These are phyloP conservation scores for Tachuris rubrigastra DNA, from an alignment of 2,113 vertebrate genomes.

Conservation along the genomic window DNA sequence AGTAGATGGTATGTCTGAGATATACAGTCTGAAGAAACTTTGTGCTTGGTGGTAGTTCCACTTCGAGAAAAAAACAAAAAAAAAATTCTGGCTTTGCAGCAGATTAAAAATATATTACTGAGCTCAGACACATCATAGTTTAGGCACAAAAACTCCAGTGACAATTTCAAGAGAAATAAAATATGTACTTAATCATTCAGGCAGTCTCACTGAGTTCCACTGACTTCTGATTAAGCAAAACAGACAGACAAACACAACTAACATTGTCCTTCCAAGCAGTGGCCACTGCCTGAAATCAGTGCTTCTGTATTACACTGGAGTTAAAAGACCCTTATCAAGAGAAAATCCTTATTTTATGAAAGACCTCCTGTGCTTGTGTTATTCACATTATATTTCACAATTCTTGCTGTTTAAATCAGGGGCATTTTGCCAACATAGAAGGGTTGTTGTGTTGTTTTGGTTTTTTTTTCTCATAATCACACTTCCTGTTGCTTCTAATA, in stretches of 20 bases:
- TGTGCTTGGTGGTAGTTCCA: background rate
- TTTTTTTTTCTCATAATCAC: background rate
- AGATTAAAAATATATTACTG: background rate
- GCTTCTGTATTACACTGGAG: background rate
- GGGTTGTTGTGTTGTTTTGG: background rate
- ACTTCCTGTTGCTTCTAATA: background rate
- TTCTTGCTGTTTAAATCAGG: background rate
- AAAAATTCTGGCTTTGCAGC: background rate
- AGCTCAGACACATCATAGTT: background rate
- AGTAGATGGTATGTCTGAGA: background rate
- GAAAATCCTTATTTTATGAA: slow-evolving; percentile 12
- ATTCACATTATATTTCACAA: background rate
- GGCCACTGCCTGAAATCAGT: background rate
- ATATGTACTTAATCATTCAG: background rate
- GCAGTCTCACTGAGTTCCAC: background rate
- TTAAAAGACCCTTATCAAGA: slow-evolving; percentile 19
- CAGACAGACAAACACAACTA: slow-evolving; percentile 26
- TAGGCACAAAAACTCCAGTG: background rate
- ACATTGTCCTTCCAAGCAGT: background rate
- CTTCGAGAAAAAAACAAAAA: background rate
- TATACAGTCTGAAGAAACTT: background rate
- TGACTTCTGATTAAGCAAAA: slow-evolving; percentile 39
- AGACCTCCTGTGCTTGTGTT: background rate
- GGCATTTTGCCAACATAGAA: background rate
- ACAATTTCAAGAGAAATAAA: slow-evolving; percentile 16